phyloP scores from a whole-genome alignment of 2,113 vertebrate genomes.

The Antechinus stuartii region DNA sequence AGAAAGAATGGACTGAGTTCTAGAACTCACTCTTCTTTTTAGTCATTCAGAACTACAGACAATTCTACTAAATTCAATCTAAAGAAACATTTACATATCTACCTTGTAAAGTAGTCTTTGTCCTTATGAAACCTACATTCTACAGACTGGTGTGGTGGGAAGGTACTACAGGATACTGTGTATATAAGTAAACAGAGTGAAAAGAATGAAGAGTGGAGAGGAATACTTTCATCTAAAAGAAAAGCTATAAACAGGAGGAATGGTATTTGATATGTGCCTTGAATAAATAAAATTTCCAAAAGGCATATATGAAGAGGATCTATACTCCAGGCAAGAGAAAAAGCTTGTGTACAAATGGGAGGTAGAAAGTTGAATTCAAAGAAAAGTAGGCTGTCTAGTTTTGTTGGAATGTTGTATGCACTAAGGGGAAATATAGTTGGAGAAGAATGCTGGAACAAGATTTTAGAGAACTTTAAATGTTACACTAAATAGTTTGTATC shows the following conservation, averaged over 20 bases:
- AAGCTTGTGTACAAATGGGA: neutral
- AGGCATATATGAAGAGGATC: neutral
- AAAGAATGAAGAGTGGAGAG: neutral
- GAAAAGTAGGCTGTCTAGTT: neutral
- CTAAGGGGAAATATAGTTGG: neutral
- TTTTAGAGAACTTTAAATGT: neutral
- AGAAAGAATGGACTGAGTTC: neutral
- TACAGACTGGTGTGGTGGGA: neutral
- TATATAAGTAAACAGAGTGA: neutral
- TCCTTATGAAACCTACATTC: neutral
- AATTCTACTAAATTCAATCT: neutral
- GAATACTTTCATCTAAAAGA: neutral
- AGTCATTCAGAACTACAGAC: neutral
- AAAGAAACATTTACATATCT: neutral
- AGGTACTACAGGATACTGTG: neutral
- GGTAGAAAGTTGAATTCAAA: neutral
- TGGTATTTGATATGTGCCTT: neutral
- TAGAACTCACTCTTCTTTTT: neutral
- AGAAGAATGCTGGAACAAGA: neutral
- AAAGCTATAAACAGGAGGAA: neutral
- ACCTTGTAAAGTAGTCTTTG: neutral
- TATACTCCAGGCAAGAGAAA: neutral
- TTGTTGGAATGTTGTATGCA: neutral
- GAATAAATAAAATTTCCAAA: neutral
- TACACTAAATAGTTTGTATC: neutral